A percentile compares a stretch with the other conserved stretches of the same genome.
These are phyloP conservation scores for Cryptus armator DNA, from an alignment of 2,888 invertebrate species.

Conservation along the genomic window DNA sequence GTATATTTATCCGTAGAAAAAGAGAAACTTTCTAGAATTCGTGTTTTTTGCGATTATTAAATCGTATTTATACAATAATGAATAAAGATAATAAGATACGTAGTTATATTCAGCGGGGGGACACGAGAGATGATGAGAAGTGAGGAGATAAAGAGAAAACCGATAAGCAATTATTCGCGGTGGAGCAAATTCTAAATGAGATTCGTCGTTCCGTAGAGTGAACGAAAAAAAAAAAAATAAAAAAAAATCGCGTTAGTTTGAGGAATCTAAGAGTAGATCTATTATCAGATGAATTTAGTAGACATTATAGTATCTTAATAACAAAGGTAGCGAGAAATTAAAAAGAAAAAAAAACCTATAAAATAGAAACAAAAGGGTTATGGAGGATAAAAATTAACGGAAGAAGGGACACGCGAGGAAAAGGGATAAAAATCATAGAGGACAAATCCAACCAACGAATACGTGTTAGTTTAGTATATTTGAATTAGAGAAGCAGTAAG, in stretches of 20 bases:
- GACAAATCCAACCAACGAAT: conserved; percentile 76
- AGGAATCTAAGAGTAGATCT: conserved; percentile 54
- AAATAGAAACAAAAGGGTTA: conserved; percentile 34
- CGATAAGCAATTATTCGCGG: conserved; percentile 43
- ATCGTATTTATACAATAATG: conserved; percentile 59
- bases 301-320: conserved; percentile 51
- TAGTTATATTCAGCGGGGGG: conserved; percentile 28
- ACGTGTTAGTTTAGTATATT: conserved; percentile 59
- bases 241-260: conserved; percentile 27
- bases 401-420: conserved; percentile 48
- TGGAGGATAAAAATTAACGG: conserved; percentile 14
- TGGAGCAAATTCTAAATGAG: conserved; percentile 63
- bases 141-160: conserved; percentile 21
- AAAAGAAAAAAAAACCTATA: conserved; percentile 31
- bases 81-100: conserved; percentile 54
- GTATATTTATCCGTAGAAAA: conserved; percentile 48
- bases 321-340: conserved; percentile 40
- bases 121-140: background rate
- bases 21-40: conserved; percentile 47
- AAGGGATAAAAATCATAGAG: conserved; percentile 65
- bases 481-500: conserved; percentile 23
- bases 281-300: conserved; percentile 61
- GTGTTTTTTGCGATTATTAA: conserved; percentile 60
- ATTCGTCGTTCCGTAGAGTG: conserved; percentile 45
- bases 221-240: conserved; percentile 22